Base-by-base conservation (phyloP, 2,888 invertebrate genomes). In the Itoplectis maculator region DNA sequence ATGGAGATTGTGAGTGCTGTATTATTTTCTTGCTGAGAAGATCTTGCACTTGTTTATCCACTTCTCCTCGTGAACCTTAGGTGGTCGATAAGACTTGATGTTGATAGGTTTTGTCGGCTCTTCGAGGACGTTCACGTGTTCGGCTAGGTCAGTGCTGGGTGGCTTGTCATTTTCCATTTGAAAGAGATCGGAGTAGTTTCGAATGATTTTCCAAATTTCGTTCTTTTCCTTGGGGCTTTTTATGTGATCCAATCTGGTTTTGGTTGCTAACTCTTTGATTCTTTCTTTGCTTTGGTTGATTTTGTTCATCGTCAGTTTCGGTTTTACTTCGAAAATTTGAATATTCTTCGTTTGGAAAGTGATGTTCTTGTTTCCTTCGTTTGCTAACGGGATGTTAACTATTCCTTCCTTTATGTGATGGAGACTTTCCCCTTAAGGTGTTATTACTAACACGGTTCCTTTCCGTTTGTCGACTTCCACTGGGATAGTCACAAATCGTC, bases 61-160 rank as follows among this genome's bases (percentile, higher is more conserved):
- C 29, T 29, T 29, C 29, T 29, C 61, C 37, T 73, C 61, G 18
- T 75, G 66, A 13, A 66, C 18, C 56, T 75, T 75, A 11, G 75
- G 75, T 66, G 75, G 75, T 45, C 75, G 66, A 13, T 75, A 75
- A 11, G 75, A 75, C 18, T 75, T 75, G 4, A 75, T 66, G 66
- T 66, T 75, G 13, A 75, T 66, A 2, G 75, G 75, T 66, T 75
- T 75, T 6, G 66, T 76, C 0, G 59, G 49, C 37, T 76, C 76
- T 13, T 68, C 59, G 23, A 76, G 47, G 1, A 76, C 68, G 40
- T 68, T 76, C 29, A 76, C 49, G 40, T 76, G 76, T 68, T 76
- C 76, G 29, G 68, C 76, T 15, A 76, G 49, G 4, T 68, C 11
- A 23, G 76, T 77, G 15, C 76, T 69, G 37, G 61, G 76, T 29